Evolutionary conservation across 2,113 vertebrate species (phyloP).

Genomic region (Edolisoma coerulescens): DNA sequence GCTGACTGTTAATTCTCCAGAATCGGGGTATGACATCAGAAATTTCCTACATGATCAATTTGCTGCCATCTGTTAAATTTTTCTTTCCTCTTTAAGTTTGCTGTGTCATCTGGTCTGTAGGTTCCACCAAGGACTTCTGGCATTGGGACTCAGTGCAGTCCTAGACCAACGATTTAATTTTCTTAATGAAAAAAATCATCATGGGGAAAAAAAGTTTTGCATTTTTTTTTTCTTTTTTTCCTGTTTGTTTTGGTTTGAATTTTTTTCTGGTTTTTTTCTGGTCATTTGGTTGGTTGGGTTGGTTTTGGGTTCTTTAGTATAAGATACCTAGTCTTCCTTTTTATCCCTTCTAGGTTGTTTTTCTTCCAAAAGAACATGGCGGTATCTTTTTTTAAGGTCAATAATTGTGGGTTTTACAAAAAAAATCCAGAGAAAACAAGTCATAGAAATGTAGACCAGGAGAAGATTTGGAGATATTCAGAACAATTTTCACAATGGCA

Average conservation of each 20-base stretch:
- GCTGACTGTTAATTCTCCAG: not conserved
- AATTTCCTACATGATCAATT: not conserved
- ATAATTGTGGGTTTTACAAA: not conserved
- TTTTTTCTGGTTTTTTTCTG: not conserved
- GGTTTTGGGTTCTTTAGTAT: not conserved
- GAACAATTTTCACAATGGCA: not conserved
- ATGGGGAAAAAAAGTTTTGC: not conserved
- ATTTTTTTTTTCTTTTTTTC: not conserved
- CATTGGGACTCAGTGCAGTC: not conserved
- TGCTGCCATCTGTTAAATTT: not conserved
- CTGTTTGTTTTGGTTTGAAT: not conserved
- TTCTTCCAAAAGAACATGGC: accelerated
- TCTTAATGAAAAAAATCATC: not conserved
- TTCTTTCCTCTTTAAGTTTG: not conserved
- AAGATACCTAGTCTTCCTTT: accelerated
- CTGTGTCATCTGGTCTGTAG: not conserved
- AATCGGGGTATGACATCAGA: not conserved
- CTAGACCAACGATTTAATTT: not conserved
- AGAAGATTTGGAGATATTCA: not conserved
- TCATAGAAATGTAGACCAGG: not conserved
- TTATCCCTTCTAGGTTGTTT: accelerated
- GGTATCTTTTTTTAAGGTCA: not conserved
- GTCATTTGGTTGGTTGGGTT: not conserved
- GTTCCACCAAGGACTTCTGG: not conserved
- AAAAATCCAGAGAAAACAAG: not conserved